These are phyloP conservation scores for Nemurella pictetii DNA, from an alignment of 2,888 invertebrate genomes.

Conservation along the genomic window DNA sequence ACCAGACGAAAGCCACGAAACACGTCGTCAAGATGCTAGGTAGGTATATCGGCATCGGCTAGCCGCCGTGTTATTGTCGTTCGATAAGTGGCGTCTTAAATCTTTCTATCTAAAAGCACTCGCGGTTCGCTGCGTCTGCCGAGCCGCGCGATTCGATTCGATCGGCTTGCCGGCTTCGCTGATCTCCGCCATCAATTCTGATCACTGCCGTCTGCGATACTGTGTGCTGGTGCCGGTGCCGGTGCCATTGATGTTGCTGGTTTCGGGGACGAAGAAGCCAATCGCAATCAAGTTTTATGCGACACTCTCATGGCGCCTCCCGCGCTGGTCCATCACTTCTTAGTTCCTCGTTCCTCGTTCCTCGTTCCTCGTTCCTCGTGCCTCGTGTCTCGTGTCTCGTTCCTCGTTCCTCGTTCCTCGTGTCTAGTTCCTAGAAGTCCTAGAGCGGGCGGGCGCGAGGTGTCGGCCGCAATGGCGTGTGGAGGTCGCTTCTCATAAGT, in stretches of 20 bases:
- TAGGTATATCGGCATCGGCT: too few species aligned
- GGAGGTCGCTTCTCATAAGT: too few species aligned
- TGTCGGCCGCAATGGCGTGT: too few species aligned
- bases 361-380: too few species aligned
- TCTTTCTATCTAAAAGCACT: slow-evolving; percentile 1
- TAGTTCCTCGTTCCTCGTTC: too few species aligned
- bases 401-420: too few species aligned
- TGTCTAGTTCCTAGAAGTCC: too few species aligned
- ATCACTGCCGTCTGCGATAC: background rate
- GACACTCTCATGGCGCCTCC: background rate
- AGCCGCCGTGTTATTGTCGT: background rate
- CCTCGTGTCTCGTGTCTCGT: too few species aligned
- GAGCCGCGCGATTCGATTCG: background rate
- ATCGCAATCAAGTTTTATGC: background rate
- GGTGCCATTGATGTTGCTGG: background rate
- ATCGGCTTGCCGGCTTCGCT: background rate
- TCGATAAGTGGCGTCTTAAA: background rate
- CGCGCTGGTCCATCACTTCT: background rate
- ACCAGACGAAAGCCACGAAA: slow-evolving; percentile 50
- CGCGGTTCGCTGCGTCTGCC: background rate
- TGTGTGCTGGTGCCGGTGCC: background rate
- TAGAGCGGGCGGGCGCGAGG: too few species aligned
- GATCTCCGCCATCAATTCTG: slow-evolving; percentile 1
- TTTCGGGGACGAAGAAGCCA: background rate
- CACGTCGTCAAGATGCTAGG: slow-evolving; percentile 63